Percentiles rank a stretch among this genome's conserved stretches.
Evolutionary conservation across 2,113 vertebrate genomes (phyloP).

Genomic region (Eidolon helvum): DNA sequence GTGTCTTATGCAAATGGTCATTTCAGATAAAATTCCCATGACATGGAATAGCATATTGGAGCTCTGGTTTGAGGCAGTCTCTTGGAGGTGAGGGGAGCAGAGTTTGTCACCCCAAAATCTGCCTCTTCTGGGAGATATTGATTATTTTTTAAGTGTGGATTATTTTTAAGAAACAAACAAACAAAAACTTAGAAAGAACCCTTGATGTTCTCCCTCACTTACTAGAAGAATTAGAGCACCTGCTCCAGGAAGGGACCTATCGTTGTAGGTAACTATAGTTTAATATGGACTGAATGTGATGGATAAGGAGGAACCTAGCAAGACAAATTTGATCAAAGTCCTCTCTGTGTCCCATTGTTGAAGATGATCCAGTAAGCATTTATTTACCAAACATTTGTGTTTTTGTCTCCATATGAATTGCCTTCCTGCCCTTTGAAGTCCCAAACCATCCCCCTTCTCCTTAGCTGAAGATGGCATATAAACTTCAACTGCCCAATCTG

Average conservation of each 20-base stretch:
- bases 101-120: not conserved
- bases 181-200: not conserved
- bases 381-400: not conserved
- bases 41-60: not conserved
- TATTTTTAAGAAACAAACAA: not conserved
- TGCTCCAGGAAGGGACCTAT: not conserved
- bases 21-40: not conserved
- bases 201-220: not conserved
- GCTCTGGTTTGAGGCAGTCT: not conserved
- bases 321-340: not conserved
- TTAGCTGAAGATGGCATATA: not conserved
- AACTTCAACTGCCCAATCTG: not conserved
- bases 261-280: not conserved
- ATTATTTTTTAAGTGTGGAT: not conserved
- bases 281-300: not conserved
- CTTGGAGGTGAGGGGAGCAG: not conserved
- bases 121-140: not conserved
- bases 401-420: not conserved
- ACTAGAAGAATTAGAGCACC: not conserved
- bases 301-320: not conserved
- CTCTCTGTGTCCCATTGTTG: not conserved
- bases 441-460: not conserved
- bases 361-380: not conserved
- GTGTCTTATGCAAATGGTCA: not conserved
- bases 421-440: not conserved